Conservation (phyloP, 2,888 invertebrate species). For the Chaetogeoica ovagalla region DNA sequence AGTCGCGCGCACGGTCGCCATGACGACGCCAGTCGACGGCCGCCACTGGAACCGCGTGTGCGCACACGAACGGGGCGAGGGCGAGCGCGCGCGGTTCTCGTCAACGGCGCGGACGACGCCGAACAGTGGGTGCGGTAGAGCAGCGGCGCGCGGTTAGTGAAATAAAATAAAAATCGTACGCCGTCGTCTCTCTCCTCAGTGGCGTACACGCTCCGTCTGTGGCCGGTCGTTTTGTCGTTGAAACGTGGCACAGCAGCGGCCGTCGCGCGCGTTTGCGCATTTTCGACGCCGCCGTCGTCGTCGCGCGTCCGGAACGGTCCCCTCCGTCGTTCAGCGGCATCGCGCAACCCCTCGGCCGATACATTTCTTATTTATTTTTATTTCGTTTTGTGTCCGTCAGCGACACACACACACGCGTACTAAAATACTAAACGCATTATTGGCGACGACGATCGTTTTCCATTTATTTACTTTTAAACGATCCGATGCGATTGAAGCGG, state of each 20-base stretch:
- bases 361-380: too few relatives aligned
- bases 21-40: not conserved
- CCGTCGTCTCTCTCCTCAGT: not conserved
- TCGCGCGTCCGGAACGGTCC: not conserved
- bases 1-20: not conserved
- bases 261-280: conserved; percentile 26
- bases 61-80: not conserved
- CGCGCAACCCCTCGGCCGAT: too few relatives aligned
- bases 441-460: too few relatives aligned
- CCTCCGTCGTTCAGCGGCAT: not conserved
- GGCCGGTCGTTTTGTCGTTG: not conserved
- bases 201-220: conserved; percentile 26
- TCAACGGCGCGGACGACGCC: not conserved
- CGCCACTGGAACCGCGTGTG: not conserved
- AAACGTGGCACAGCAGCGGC: too few relatives aligned
- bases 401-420: too few relatives aligned
- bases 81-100: not conserved
- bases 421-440: too few relatives aligned
- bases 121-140: not conserved
- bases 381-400: too few relatives aligned
- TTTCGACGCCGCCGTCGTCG: not conserved
- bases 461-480: too few relatives aligned
- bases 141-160: not conserved
- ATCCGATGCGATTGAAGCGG: too few relatives aligned
- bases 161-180: too few relatives aligned